phyloP scores from a whole-genome alignment of 2,888 invertebrate genomes.

The Druceiella hillmani region DNA sequence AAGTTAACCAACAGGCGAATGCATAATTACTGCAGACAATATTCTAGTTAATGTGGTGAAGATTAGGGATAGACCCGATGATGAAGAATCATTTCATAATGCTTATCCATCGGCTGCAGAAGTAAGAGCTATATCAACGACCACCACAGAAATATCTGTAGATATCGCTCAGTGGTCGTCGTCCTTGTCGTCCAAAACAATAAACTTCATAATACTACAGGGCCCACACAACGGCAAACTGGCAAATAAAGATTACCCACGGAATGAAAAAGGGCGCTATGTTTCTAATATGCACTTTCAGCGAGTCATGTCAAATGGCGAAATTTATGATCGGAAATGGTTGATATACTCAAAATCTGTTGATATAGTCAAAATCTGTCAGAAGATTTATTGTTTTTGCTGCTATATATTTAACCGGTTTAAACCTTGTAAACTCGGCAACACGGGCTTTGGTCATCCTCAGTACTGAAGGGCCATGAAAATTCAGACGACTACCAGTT shows the following conservation, averaged over 20 bases:
- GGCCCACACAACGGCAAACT: slow-evolving; percentile 3
- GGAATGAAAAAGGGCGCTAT: slow-evolving; percentile 4
- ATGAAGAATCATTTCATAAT: slow-evolving; percentile 1
- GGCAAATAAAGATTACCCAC: slow-evolving; percentile 2
- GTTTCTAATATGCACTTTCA: slow-evolving; percentile 4
- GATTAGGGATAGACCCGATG: slow-evolving; percentile 4
- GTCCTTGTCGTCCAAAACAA: slow-evolving; percentile 5
- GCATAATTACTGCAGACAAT: too few species aligned
- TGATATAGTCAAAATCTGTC: slow-evolving; percentile 1
- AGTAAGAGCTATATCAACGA: not conserved
- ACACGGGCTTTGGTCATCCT: slow-evolving; percentile 2
- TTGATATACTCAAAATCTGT: slow-evolving; percentile 1
- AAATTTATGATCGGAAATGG: slow-evolving; percentile 5
- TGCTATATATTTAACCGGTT: slow-evolving; percentile 5
- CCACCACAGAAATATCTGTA: slow-evolving; percentile 1
- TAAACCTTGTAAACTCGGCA: slow-evolving; percentile 4
- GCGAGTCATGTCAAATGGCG: slow-evolving; percentile 4
- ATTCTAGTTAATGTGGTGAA: not conserved
- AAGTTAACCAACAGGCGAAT: too few species aligned
- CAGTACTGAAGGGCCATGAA: too few species aligned
- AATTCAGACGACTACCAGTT: too few species aligned
- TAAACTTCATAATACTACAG: slow-evolving; percentile 4
- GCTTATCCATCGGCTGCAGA: not conserved
- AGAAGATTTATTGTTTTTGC: slow-evolving; percentile 5
- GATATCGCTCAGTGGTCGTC: slow-evolving; percentile 5